Evolutionary conservation across 2,888 invertebrate species (phyloP), one percentile per base, ranked within the genome.

Genomic region (Macroteleia sp.): DNA sequence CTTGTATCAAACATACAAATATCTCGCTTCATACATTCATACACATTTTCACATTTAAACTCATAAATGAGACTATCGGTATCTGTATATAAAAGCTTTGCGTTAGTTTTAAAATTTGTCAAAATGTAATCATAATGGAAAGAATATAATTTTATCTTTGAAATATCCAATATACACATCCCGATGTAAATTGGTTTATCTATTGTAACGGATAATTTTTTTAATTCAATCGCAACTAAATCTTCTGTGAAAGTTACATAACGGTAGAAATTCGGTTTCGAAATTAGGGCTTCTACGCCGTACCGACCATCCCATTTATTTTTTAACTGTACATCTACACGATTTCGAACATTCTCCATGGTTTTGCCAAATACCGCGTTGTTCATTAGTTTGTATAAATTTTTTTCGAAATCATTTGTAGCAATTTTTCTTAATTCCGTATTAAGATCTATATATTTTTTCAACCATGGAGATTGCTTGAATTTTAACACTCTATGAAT

Each of bases 51-150:
- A 14, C 86, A 88, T 28, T 25, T 34, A 3, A 34, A 48, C 6
- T 67, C 75, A 81, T 92, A 92, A 19, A 48, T 17, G 16, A 87
- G 79, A 8, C 81, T 81, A 62, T 89, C 87, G 0, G 87, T 88
- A 57, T 88, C 88, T 20, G 80, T 85, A 41, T 87, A 88, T 32
- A 85, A 61, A 8, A 89, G 57, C 59, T 80, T 85, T 9, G 41
- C 67, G 20, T 48, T 56, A n/a, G 69, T 20, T 1, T 50, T 34
- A 34, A 64, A 74, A 0, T 22, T 50, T 77, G 34, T 2, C 14
- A 14, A 12, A 34, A 34, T 34, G 14, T 34, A 32, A 19, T 41
- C 10, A 41, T 41, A 79, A 39, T 82, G 79, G 34, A 76, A 81
- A 9, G 50, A 36, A 17, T 79, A 79, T 3, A 77, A 34, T 12